Base-by-base conservation (phyloP, 1,140 invertebrate genomes). In the Bombus soroeensis region DNA sequence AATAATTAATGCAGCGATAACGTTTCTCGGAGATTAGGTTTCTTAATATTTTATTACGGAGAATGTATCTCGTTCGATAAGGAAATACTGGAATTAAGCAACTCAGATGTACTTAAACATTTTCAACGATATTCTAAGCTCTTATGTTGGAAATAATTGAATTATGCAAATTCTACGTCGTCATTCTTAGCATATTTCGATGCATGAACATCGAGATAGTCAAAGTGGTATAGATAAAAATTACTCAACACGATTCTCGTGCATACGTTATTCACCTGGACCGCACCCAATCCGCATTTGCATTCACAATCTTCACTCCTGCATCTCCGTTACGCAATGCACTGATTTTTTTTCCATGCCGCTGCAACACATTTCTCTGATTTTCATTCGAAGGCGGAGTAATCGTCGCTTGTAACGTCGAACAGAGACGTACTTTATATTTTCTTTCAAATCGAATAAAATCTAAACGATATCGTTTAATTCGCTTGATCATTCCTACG, bases 261-360 rank as follows among this genome's bases (percentile, higher is more conserved):
- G 77, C 77, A 66, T 80, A 53, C 66, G 28, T 70, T 80, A 70
- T 70, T 8, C 43, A 25, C 41, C 25, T n/a, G 41, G 37, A 80
- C 78, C 78, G 34, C 78, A 80, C 78, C 64, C 78, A 71, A 80
- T 39, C 37, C 78, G 25, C n/a, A 80, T 70, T 53, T 80, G 78
- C 78, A 53, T 70, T 80, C 64, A 25, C 41, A 68, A 80, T 80
- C 78, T 53, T 80, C 64, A 25, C 78, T 70, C 43, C 64, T 70
- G 64, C 64, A 70, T 53, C 41, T 82, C 71, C 15, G n/a, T 75
- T 76, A 37, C 62, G 70, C 34, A 39, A 34, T 34, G 32, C 39
- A 28, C 70, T 15, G 71, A 47, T 73, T 82, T 32, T 12, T n/a
- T 15, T 25, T n/a, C 59, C 28, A 9, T 8, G 1, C 5, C 25